Base-by-base conservation (phyloP, 2,888 invertebrate genomes). In the Dermolepida albohirtum region DNA sequence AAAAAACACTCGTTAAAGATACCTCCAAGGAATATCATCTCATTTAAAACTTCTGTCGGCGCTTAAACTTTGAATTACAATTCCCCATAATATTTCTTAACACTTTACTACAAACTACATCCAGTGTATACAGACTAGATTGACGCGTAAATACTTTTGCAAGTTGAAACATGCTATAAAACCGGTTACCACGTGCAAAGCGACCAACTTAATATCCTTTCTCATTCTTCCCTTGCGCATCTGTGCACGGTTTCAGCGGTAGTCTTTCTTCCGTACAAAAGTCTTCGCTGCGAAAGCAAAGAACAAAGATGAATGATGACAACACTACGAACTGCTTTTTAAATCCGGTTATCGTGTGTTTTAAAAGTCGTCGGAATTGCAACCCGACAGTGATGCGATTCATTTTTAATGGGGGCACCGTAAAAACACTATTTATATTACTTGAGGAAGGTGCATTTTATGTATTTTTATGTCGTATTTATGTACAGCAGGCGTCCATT, bases 101-200 rank as follows among this genome's bases (percentile, higher is more conserved):
- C 10, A 34, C 34, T 34, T 34, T 34, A 34, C 34, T 34, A 7
- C 10, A 10, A 34, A 34, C 34, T 34, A 10, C 34, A 34, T 34
- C 34, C 34, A 34, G 34, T 34, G 8, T 34, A 34, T 34, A 34
- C 34, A 10, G 34, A 34, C 34, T 10, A 34, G 29, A 17, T 34
- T 10, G 16, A 27, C 29, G 59, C 34, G 44, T 59, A 27, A 34
- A 34, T 10, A 34, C 34, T 34, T 34, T 34, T 44, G 59, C 59
- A 27, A 59, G 59, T 59, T 10, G 59, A 44, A 59, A 59, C 59
- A 44, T 11, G 59, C 44, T 29, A 59, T 59, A 59, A 59, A 59
- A 43, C 34, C 44, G 59, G 44, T 59, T 44, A 44, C 59, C 44
- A 44, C 44, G 44, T 44, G 44, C 27, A 44, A 59, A 54, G 54